A percentile compares a stretch with the other conserved stretches of the same genome.
phyloP scores from a whole-genome alignment of 2,888 invertebrate genomes.

The Cerastis leucographa region DNA sequence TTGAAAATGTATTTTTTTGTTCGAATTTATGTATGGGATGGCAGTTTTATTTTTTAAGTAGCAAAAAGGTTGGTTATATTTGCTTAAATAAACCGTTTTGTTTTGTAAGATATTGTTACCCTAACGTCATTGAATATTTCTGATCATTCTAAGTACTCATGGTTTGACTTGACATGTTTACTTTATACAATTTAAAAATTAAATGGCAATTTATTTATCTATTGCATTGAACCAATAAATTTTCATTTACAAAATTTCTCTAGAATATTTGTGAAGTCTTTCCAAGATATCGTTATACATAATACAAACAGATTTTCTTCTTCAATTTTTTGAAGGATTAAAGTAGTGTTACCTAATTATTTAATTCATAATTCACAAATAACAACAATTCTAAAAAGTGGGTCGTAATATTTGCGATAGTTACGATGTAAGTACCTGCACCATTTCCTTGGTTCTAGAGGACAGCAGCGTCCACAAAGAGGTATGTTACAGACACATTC shows the following conservation, averaged over 20 bases:
- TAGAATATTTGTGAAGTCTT: too few relatives aligned
- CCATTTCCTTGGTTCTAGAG: constrained; percentile 15
- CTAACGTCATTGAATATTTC: constrained; percentile 11
- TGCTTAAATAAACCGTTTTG: constrained; percentile 54
- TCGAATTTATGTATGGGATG: constrained; percentile 3
- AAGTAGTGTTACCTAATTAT: too few relatives aligned
- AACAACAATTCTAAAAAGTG: too few relatives aligned
- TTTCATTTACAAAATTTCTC: too few relatives aligned
- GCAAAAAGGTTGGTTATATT: constrained; percentile 19
- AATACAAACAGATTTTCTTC: too few relatives aligned
- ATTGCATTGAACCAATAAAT: too few relatives aligned
- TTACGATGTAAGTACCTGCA: neutral
- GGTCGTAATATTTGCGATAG: neutral
- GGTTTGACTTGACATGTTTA: too few relatives aligned
- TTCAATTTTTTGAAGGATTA: too few relatives aligned
- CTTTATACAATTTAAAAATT: neutral
- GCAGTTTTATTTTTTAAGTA: constrained; percentile 28
- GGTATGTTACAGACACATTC: constrained; percentile 64
- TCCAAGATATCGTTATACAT: too few relatives aligned
- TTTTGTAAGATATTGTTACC: constrained; percentile 21
- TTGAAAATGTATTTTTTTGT: constrained; percentile 20
- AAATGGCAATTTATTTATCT: neutral
- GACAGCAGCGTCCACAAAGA: constrained; percentile 60
- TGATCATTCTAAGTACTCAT: neutral
- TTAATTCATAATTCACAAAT: too few relatives aligned